phyloP scores from a whole-genome alignment of 2,113 vertebrate genomes.

The Corydoras maculifer region DNA sequence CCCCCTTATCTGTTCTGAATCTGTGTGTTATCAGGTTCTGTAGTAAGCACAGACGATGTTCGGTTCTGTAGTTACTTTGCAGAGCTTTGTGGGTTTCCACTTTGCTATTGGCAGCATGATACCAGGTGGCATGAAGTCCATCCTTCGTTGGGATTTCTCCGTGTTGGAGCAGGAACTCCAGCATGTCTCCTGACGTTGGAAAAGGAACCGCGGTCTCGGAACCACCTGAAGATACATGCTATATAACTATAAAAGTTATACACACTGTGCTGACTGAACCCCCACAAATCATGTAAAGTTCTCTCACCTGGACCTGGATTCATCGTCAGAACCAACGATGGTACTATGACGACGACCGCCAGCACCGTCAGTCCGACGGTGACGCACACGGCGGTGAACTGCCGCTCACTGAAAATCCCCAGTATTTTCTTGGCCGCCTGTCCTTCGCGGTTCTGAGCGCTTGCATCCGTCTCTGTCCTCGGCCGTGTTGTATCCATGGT shows the following conservation, averaged over 20 bases:
- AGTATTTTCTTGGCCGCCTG: constrained; percentile 3
- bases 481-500: neutral
- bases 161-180: constrained; percentile 67
- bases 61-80: constrained; percentile 54
- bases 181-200: constrained; percentile 64
- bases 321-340: constrained; percentile 31
- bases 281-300: neutral
- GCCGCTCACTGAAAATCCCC: constrained; percentile 26
- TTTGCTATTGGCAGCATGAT: constrained; percentile 70
- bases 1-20: too few relatives aligned
- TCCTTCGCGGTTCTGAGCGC: neutral
- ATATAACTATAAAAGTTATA: too few relatives aligned
- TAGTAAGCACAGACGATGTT: neutral
- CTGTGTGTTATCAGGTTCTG: too few relatives aligned
- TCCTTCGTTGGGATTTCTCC: constrained; percentile 62
- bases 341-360: constrained; percentile 28
- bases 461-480: neutral
- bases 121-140: constrained; percentile 72
- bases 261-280: too few relatives aligned
- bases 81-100: constrained; percentile 66
- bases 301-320: constrained; percentile 14
- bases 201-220: constrained; percentile 44
- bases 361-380: constrained; percentile 32
- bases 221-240: constrained; percentile 7
- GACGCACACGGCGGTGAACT: constrained; percentile 34